phyloP scores from a whole-genome alignment of 1,140 invertebrate genomes.

The Mamestra configurata region DNA sequence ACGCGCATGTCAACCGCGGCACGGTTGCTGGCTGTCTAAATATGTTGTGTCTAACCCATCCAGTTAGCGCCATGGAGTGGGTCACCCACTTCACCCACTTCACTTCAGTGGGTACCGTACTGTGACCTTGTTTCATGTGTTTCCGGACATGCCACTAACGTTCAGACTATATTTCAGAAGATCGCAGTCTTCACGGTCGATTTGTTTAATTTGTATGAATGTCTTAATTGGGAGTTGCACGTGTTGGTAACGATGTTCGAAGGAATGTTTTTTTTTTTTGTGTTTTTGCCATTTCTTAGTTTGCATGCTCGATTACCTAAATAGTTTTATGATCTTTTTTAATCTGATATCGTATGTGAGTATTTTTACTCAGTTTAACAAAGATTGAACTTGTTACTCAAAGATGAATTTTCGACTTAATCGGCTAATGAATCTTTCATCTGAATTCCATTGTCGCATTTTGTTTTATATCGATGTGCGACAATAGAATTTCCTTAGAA shows the following conservation, averaged over 20 bases:
- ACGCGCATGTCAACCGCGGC: constrained; percentile 48
- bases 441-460: too few species aligned
- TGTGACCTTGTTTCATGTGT: constrained; percentile 61
- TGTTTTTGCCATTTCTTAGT: too few species aligned
- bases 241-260: background rate
- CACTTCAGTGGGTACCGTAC: constrained; percentile 73
- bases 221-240: background rate
- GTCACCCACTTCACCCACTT: constrained; percentile 74
- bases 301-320: background rate
- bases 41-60: constrained; percentile 60
- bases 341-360: too few species aligned
- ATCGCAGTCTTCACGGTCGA: constrained; percentile 4
- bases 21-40: constrained; percentile 60
- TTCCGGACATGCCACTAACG: constrained; percentile 26
- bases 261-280: background rate
- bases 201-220: constrained; percentile 32
- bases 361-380: too few species aligned
- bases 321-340: too few species aligned
- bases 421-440: too few species aligned
- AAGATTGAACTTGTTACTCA: too few species aligned
- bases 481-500: too few species aligned
- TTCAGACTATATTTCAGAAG: constrained; percentile 19
- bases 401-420: too few species aligned
- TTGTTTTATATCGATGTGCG: too few species aligned
- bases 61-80: constrained; percentile 71